Percentiles rank a stretch among this genome's conserved stretches.
Evolutionary conservation across 1,140 invertebrate species (phyloP).

Genomic region (Eurosta solidaginis): DNA sequence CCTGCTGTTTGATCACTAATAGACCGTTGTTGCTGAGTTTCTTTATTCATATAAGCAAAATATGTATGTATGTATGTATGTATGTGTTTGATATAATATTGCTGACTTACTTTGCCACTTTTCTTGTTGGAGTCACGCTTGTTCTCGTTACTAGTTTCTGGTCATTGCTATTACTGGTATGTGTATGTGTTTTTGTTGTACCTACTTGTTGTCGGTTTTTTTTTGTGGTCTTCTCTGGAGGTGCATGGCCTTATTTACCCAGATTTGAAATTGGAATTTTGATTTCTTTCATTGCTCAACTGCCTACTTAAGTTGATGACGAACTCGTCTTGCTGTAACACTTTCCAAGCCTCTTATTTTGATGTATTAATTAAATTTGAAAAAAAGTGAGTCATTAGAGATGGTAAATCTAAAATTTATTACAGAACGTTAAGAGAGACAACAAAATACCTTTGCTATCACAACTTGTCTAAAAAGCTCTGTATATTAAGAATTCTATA

Average conservation of each 20-base stretch:
- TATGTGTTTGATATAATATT: background rate
- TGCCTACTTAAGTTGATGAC: background rate
- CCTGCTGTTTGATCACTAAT: background rate
- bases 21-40: background rate
- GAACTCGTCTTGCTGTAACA: background rate
- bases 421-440: too few relatives aligned
- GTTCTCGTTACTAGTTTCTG: slow-evolving; percentile 25
- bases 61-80: background rate
- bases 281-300: slow-evolving; percentile 22
- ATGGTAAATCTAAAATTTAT: too few relatives aligned
- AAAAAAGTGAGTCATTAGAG: background rate
- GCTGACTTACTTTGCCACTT: slow-evolving; percentile 20
- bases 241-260: slow-evolving; percentile 59
- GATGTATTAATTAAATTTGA: slow-evolving; percentile 14
- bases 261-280: slow-evolving; percentile 41
- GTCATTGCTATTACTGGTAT: background rate
- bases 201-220: background rate
- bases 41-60: background rate
- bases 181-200: background rate
- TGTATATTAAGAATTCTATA: too few relatives aligned
- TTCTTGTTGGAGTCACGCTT: slow-evolving; percentile 23
- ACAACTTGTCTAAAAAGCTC: too few relatives aligned
- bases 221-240: slow-evolving; percentile 35
- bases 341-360: background rate
- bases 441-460: too few relatives aligned